Percentiles rank a stretch among this genome's conserved stretches.
Evolutionary conservation across 2,888 invertebrate species (phyloP).

Genomic region (Hesperia comma): DNA sequence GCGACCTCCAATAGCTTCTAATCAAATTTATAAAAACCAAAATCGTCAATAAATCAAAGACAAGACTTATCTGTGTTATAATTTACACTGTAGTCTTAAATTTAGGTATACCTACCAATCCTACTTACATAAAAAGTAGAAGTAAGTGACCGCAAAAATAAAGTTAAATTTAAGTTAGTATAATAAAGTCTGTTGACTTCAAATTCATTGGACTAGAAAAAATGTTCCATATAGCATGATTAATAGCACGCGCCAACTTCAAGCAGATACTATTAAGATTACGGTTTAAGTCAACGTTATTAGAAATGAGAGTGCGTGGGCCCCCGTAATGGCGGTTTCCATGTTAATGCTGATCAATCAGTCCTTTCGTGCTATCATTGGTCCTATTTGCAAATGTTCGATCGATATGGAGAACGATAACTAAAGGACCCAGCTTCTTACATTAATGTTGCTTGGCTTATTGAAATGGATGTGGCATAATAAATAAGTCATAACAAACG

Average conservation of each 20-base stretch:
- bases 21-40: too few species aligned
- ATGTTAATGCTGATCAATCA: constrained; percentile 41
- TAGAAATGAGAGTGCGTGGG: constrained; percentile 34
- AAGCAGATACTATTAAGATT: constrained; percentile 36
- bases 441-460: constrained; percentile 3
- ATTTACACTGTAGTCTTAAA: too few species aligned
- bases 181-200: too few species aligned
- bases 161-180: too few species aligned
- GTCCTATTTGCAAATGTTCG: constrained; percentile 73
- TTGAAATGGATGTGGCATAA: constrained; percentile 18
- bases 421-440: constrained; percentile 17
- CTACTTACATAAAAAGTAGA: too few species aligned
- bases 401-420: constrained; percentile 54
- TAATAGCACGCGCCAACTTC: constrained; percentile 29
- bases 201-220: constrained; percentile 21
- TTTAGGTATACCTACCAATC: too few species aligned
- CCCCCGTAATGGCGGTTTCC: constrained; percentile 31
- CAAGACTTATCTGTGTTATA: too few species aligned
- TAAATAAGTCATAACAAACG: too few species aligned
- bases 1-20: too few species aligned
- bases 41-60: too few species aligned
- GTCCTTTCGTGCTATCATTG: constrained; percentile 57
- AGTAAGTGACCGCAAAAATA: too few species aligned
- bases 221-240: constrained; percentile 20
- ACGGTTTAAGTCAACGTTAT: constrained; percentile 35